Evolutionary conservation across 2,797 vertebrate genomes (phyloP).

Genomic region (Tarsius wallacei): DNA sequence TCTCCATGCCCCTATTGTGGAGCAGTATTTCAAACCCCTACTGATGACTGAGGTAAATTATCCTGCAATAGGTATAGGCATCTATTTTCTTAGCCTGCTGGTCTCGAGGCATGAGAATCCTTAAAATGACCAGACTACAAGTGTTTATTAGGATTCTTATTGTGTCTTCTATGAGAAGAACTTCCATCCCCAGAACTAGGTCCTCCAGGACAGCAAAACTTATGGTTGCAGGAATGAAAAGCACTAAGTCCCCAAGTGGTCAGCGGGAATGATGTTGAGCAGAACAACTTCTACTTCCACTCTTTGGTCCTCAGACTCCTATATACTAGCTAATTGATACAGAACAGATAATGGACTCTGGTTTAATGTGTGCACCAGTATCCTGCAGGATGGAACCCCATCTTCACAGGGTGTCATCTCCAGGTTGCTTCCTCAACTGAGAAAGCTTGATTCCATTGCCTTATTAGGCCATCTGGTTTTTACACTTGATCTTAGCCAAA

Average conservation of each 20-base stretch:
- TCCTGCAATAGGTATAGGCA: background rate
- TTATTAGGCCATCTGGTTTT: background rate
- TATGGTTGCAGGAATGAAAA: background rate
- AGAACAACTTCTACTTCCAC: background rate
- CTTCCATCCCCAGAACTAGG: background rate
- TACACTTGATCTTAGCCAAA: no score
- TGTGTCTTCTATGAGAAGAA: background rate
- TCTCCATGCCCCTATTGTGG: background rate
- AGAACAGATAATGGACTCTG: background rate
- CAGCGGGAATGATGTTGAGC: background rate
- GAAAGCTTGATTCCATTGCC: background rate
- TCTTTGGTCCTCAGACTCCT: background rate
- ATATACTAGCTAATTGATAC: background rate
- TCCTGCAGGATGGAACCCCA: no score
- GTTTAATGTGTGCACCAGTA: background rate
- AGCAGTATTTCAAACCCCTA: background rate
- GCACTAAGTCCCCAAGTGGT: background rate
- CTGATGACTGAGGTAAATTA: background rate
- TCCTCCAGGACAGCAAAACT: background rate
- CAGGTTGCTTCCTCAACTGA: background rate
- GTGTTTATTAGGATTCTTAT: background rate
- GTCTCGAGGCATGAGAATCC: background rate
- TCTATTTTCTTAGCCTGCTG: background rate
- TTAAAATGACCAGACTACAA: accelerated
- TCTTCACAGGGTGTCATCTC: background rate